Evolutionary conservation across 1,140 invertebrate genomes (phyloP).

Genomic region (Zaprionus inermis): DNA sequence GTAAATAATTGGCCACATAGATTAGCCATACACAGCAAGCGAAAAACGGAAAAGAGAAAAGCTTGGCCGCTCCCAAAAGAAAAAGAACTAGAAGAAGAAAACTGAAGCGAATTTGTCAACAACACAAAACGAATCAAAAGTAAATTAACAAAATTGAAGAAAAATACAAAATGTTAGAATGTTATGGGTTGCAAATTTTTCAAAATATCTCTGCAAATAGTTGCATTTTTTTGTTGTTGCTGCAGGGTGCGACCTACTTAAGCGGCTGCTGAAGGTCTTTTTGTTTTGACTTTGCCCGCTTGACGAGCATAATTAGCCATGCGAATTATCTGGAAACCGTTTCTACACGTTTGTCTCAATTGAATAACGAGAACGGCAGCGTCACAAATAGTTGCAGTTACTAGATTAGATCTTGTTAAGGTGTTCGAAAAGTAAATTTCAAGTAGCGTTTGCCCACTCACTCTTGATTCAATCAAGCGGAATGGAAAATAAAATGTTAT

Average conservation of each 20-base stretch:
- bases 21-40: conserved; percentile 18
- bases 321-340: conserved; percentile 5
- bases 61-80: conserved; percentile 39
- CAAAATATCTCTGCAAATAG: neutral
- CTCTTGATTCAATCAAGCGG: conserved; percentile 68
- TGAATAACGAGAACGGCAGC: conserved; percentile 45
- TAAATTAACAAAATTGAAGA: neutral
- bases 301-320: conserved; percentile 22
- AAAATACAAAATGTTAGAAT: neutral
- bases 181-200: neutral
- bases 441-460: conserved; percentile 51
- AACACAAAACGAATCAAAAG: conserved; percentile 15
- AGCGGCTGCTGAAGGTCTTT: conserved; percentile 25
- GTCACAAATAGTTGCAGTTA: neutral
- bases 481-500: conserved; percentile 15
- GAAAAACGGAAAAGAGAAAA: conserved; percentile 28
- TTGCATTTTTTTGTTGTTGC: neutral
- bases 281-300: conserved; percentile 18
- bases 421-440: conserved; percentile 63
- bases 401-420: conserved; percentile 63
- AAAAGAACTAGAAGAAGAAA: neutral
- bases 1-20: conserved; percentile 33
- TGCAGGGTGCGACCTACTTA: conserved; percentile 36
- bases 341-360: conserved; percentile 42
- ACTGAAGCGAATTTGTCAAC: conserved; percentile 26